Conservation (phyloP, 2,113 vertebrate genomes). For the Microcebus murinus region DNA sequence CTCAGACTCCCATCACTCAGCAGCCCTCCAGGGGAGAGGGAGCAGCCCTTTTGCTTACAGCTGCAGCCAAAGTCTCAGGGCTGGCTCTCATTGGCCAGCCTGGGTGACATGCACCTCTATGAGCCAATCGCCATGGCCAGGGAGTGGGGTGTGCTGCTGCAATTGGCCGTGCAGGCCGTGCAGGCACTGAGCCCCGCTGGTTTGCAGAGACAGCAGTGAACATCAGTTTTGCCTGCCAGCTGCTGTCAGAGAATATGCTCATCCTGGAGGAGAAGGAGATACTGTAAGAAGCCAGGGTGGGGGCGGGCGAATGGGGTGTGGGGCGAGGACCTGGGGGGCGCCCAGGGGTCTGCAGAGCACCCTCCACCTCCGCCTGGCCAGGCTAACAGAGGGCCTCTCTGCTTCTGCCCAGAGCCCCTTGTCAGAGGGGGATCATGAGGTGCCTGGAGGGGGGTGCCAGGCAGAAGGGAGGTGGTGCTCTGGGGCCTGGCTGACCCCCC, state of each 20-base stretch:
- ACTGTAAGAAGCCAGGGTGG: constrained; percentile 80
- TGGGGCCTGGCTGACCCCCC: neutral
- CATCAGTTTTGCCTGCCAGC: constrained; percentile 92
- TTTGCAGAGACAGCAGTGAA: constrained; percentile 94
- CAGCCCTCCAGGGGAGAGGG: too few species aligned
- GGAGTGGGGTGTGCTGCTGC: rapidly evolving
- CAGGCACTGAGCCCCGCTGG: rapidly evolving
- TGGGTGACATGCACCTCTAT: neutral
- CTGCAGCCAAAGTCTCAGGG: neutral
- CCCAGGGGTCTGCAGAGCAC: neutral
- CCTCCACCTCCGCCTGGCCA: neutral
- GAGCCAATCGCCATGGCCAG: neutral
- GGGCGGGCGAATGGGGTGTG: neutral
- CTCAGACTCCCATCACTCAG: too few species aligned
- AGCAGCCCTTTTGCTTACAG: neutral
- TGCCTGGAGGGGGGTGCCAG: too few species aligned
- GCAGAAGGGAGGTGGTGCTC: neutral
- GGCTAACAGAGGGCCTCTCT: too few species aligned
- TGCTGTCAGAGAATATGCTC: constrained; percentile 89
- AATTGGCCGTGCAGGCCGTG: neutral
- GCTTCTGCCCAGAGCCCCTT: too few species aligned
- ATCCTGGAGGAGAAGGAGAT: constrained; percentile 92
- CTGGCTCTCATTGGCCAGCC: neutral
- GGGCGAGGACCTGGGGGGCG: neutral
- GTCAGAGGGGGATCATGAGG: too few species aligned